These are phyloP conservation scores for Setipinna tenuifilis DNA, from an alignment of 2,797 vertebrate genomes.

Conservation along the genomic window DNA sequence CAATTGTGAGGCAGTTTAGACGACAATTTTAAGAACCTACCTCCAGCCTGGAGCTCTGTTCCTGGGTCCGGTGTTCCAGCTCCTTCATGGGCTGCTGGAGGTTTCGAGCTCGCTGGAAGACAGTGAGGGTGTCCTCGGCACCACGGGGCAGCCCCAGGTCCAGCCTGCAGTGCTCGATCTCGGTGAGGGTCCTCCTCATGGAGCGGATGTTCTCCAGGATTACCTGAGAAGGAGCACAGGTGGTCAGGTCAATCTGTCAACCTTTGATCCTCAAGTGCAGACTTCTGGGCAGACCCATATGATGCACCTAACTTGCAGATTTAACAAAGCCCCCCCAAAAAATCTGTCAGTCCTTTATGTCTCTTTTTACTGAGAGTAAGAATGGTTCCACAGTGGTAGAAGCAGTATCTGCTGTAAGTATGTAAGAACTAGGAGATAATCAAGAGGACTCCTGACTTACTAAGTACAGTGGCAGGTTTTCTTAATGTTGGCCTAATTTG, in stretches of 20 bases:
- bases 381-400: too few relatives aligned
- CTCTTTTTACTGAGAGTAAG: too few relatives aligned
- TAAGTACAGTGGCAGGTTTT: too few relatives aligned
- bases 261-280: not conserved
- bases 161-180: slow-evolving; percentile 77
- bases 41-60: slow-evolving; percentile 80
- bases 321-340: too few relatives aligned
- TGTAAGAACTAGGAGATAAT: not conserved
- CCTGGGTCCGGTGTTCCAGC: slow-evolving; percentile 78
- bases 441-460: too few relatives aligned
- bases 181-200: slow-evolving; percentile 81
- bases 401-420: not conserved
- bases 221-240: slow-evolving; percentile 70
- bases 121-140: slow-evolving; percentile 73
- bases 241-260: not conserved
- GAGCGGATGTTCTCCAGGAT: slow-evolving; percentile 83
- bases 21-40: slow-evolving; percentile 60
- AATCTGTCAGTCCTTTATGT: too few relatives aligned
- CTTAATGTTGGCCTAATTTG: not conserved
- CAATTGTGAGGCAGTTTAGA: too few relatives aligned
- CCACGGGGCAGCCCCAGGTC: slow-evolving; percentile 73
- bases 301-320: too few relatives aligned
- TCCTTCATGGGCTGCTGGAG: slow-evolving; percentile 79
- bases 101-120: slow-evolving; percentile 77
- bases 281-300: too few relatives aligned